These are phyloP conservation scores for Phyllostomus hastatus DNA, from an alignment of 2,113 vertebrate species.

Conservation along the genomic window DNA sequence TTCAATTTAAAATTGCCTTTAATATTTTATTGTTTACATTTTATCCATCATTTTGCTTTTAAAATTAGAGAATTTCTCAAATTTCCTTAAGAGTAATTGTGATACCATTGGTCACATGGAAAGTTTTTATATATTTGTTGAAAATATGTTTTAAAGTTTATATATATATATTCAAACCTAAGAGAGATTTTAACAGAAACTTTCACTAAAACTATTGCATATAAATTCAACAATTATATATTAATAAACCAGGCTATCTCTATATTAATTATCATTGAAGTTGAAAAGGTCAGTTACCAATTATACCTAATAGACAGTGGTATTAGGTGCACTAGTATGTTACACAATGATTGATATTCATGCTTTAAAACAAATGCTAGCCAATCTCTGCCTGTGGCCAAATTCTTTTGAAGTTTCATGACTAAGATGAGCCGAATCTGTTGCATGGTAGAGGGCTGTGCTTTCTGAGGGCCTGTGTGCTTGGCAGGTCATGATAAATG, in stretches of 20 bases:
- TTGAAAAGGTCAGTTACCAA: slow-evolving; percentile 37
- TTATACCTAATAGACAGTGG: slow-evolving; percentile 26
- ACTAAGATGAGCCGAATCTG: slow-evolving; percentile 75
- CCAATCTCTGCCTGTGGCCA: slow-evolving; percentile 78
- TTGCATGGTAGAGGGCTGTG: slow-evolving; percentile 63
- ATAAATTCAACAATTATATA: not conserved
- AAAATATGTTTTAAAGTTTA: not conserved
- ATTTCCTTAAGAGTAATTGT: not conserved
- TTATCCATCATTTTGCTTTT: not conserved
- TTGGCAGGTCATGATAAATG: slow-evolving; percentile 84
- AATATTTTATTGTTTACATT: slow-evolving; percentile 29
- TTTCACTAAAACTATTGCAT: not conserved
- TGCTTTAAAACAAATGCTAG: slow-evolving; percentile 78
- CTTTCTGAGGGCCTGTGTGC: slow-evolving; percentile 76
- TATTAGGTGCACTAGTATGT: slow-evolving; percentile 38
- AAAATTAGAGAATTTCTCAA: not conserved
- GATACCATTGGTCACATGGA: not conserved
- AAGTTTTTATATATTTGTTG: not conserved
- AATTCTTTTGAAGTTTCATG: slow-evolving; percentile 79
- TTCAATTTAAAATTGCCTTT: slow-evolving; percentile 50
- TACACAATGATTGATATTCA: slow-evolving; percentile 79
- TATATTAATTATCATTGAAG: slow-evolving; percentile 52
- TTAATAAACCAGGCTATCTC: slow-evolving; percentile 36
- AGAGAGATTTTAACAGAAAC: not conserved
- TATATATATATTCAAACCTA: not conserved